phyloP scores from a whole-genome alignment of 2,113 vertebrate genomes.

The Oncorhynchus nerka region DNA sequence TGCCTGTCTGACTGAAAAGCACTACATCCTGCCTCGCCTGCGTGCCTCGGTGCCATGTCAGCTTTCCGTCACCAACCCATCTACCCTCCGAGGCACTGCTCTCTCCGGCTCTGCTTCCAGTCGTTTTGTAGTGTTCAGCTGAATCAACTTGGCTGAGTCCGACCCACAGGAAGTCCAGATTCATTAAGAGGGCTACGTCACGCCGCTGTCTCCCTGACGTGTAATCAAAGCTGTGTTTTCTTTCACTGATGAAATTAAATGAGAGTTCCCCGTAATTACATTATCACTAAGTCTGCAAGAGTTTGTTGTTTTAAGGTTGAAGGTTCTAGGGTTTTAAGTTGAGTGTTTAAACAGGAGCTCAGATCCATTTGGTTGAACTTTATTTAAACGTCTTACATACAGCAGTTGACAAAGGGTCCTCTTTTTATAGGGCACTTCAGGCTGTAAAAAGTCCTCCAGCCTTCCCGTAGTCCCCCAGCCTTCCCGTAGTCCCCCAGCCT shows the following conservation, averaged over 20 bases:
- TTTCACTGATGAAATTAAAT: neutral
- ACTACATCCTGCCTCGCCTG: conserved; percentile 42
- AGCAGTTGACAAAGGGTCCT: too few relatives aligned
- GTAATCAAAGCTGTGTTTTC: conserved; percentile 24
- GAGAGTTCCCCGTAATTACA: conserved; percentile 5
- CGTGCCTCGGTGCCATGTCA: neutral
- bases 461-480: too few relatives aligned
- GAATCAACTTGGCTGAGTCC: conserved; percentile 50
- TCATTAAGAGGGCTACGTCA: conserved; percentile 35
- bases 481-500: too few relatives aligned
- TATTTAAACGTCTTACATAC: neutral
- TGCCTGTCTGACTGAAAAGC: neutral
- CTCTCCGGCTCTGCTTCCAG: conserved; percentile 8
- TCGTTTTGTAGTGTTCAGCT: conserved; percentile 49
- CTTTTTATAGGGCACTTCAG: too few relatives aligned
- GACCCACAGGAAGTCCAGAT: conserved; percentile 21
- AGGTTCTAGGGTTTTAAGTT: neutral
- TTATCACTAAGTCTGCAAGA: neutral
- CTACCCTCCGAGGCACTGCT: conserved; percentile 30
- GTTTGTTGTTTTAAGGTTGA: neutral
- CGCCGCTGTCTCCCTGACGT: conserved; percentile 1
- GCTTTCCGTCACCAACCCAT: neutral
- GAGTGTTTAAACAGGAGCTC: neutral
- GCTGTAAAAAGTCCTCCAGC: too few relatives aligned
- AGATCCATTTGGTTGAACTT: neutral